Base-by-base conservation (phyloP, 2,113 vertebrate species). In the Argyrosomus japonicus region DNA sequence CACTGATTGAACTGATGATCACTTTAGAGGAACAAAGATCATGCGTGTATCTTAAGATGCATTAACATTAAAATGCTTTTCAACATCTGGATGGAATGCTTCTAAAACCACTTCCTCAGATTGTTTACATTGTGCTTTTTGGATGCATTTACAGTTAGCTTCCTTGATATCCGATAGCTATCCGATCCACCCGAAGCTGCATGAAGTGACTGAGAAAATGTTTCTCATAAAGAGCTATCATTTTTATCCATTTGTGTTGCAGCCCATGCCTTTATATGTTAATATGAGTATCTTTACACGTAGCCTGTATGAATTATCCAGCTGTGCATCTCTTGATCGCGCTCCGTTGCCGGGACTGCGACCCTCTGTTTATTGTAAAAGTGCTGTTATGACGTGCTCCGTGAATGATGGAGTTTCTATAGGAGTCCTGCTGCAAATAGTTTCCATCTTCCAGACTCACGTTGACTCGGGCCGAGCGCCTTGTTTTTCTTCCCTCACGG, bases 331-430 rank as follows among this genome's bases (percentile, higher is more conserved):
- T 69, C 50, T 32, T 65, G 11, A 60, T 65, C n/a, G 0, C 21
- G 32, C 21, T 58, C 54, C 62, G 1, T 50, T 48, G 40, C 43
- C 57, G 27, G 17, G 61, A 68, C 62, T 2, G 11, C 15, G 67
- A 71, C 60, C 36, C 36, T 76, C 45, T 78, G 83, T 87, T 84
- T 88, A 87, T 79, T 70, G 64, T 86, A 54, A n/a, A 77, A 74
- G 23, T 40, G 54, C 65, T 91, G 85, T 80, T 88, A 81, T 81
- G 87, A 85, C 76, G 12, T 79, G 65, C 70, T 18, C 40, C 2
- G n/a, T 63, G 82, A 89, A 6, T 71, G 82, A 93, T 79, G 73
- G 79, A 45, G 56, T 72, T 81, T 77, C 88, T 84, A 70, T 84
- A 86, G 68, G 83, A 56, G 68, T 51, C 78, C 40, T 61, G 23